These are phyloP conservation scores for Sturmia bella DNA, from an alignment of 2,888 invertebrate genomes.

Conservation along the genomic window DNA sequence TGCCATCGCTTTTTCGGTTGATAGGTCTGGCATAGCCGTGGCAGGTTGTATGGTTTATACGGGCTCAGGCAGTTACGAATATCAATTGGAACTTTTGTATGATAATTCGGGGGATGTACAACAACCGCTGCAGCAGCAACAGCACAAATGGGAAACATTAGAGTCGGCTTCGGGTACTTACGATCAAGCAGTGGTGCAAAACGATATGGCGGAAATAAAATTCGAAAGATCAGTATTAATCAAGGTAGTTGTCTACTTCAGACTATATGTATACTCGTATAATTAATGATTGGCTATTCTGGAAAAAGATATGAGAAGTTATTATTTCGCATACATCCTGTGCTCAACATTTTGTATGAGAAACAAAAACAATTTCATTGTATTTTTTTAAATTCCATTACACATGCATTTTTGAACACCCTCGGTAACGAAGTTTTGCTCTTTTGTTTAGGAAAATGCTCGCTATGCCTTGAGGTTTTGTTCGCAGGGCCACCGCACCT, in stretches of 20 bases:
- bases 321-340: no score
- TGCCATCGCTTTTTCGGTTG: conserved; percentile 96
- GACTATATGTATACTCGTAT: no score
- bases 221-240: conserved; percentile 93
- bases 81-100: conserved; percentile 93
- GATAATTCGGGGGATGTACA: conserved; percentile 84
- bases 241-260: conserved; percentile 84
- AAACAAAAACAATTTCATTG: no score
- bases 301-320: no score
- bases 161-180: conserved; percentile 92
- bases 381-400: no score
- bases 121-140: conserved; percentile 82
- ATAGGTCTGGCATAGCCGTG: conserved; percentile 92
- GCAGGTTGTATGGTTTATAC: conserved; percentile 95
- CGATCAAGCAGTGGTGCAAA: conserved; percentile 91
- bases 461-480: conserved; percentile 94
- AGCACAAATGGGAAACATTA: conserved; percentile 93
- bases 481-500: conserved; percentile 95
- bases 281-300: no score
- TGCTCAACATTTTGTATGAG: no score
- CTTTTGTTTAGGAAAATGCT: conserved; percentile 86
- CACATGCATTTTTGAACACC: no score
- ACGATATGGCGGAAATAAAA: conserved; percentile 94
- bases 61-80: conserved; percentile 94
- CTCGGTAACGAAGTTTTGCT: no score